Base-by-base conservation (phyloP, 92 coral and sea anemone genomes). In the Umimayanthus chanpuru region DNA sequence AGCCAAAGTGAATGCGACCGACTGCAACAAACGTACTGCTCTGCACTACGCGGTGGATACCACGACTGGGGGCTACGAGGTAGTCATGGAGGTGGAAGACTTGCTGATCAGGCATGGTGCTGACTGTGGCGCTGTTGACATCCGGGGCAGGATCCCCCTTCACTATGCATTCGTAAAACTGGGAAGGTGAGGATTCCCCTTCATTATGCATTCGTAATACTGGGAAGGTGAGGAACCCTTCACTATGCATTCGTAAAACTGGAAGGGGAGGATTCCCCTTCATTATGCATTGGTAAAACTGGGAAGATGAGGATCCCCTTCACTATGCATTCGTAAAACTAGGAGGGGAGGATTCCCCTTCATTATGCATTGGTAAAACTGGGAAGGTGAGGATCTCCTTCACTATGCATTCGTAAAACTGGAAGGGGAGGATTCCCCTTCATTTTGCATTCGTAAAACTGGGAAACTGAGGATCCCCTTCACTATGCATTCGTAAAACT, bases 21-120 rank as follows among this genome's bases (percentile, higher is more conserved):
- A 95, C 75, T 16, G 43, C 38, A 83, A 89, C 56, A 76, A 81
- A 53, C 98, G 96, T 10, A 72, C 93, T 18, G 86, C 93, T 4
- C 96, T 95, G 21, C 98, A 95, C 85, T 93, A 93, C 53, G 93
- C 98, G 1, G 94, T 93, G 12, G 92, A 95, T 73, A 76, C 91
- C 14, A 95, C 96, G 1, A 93, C 98, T 6, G 98, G 98, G 16
- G 96, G 96, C 47, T 95, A 93, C 79, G 98, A 95, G 89, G 78
- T 93, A 20, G 83, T 95, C 81, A 92, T 93, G 0, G 98, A 95
- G 21, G 92, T 93, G 4, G 96, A 95, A 64, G 93, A 92, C 73
- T 71, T 95, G 81, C 44, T 95, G 90, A 38, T 93, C 82, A 91
- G 91, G 81, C 78, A 90, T 85, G 94, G 96, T 10, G 98, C 94